Evolutionary conservation across 1,140 invertebrate species (phyloP).

Genomic region (Papilio dardanus): DNA sequence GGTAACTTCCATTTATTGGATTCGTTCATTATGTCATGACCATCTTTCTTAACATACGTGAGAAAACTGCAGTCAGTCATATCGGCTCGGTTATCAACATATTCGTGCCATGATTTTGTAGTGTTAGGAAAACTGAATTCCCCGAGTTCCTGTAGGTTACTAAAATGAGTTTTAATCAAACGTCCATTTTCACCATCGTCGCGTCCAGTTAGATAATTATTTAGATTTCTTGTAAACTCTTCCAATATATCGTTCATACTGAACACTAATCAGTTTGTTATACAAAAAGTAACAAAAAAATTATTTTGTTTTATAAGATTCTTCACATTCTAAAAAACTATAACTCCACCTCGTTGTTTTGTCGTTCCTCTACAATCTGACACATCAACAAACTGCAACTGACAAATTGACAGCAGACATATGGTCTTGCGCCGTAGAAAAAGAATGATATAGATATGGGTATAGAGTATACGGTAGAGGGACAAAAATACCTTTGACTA

Average conservation of each 20-base stretch:
- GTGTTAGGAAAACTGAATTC: conserved; percentile 82
- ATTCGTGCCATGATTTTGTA: conserved; percentile 79
- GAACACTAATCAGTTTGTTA: conserved; percentile 20
- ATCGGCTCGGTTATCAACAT: conserved; percentile 49
- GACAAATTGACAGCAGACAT: no score
- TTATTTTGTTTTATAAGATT: background rate
- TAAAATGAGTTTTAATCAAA: conserved; percentile 79
- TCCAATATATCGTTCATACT: conserved; percentile 54
- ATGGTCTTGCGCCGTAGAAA: no score
- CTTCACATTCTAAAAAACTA: background rate
- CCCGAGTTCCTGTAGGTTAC: conserved; percentile 73
- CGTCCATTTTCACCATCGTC: conserved; percentile 46
- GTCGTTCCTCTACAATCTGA: no score
- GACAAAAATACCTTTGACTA: no score
- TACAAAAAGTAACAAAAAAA: conserved; percentile 8
- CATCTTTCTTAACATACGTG: conserved; percentile 56
- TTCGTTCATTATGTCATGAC: conserved; percentile 52
- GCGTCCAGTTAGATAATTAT: conserved; percentile 52
- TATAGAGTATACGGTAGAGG: no score
- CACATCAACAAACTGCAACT: no score
- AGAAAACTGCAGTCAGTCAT: conserved; percentile 47
- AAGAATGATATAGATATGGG: no score
- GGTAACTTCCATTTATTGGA: conserved; percentile 64
- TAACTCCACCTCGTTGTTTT: background rate
- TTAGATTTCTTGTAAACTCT: conserved; percentile 52